These are phyloP conservation scores for Porites australiensis DNA, from an alignment of 64 coral and sea anemone genomes.

Conservation along the genomic window DNA sequence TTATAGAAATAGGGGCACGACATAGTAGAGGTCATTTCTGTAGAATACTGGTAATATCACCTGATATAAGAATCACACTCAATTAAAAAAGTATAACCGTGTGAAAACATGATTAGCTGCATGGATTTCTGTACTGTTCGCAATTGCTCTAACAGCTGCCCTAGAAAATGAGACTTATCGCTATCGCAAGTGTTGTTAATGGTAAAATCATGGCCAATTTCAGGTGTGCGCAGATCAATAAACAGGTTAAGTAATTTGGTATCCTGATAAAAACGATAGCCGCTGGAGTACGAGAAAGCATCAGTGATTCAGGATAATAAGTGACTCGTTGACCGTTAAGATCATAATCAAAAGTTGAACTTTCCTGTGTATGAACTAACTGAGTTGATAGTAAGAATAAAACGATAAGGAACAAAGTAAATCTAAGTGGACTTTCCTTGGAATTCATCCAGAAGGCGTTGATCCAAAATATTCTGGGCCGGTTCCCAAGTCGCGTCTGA, in stretches of 20 bases:
- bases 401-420: neutral
- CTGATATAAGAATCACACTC: constrained; percentile 21
- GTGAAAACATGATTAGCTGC: neutral
- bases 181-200: neutral
- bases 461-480: constrained; percentile 40
- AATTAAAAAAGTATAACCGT: constrained; percentile 11
- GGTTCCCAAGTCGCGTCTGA: constrained; percentile 46
- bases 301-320: constrained; percentile 55
- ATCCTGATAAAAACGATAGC: constrained; percentile 47
- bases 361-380: neutral
- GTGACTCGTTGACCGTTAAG: constrained; percentile 32
- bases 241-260: neutral
- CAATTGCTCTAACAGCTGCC: neutral
- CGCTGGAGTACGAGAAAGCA: constrained; percentile 36
- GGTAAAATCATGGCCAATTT: neutral
- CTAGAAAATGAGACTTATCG: neutral
- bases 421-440: neutral
- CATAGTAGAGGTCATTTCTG: neutral
- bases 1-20: neutral
- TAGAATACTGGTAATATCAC: constrained; percentile 12
- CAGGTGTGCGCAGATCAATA: neutral
- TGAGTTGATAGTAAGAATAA: too few relatives aligned
- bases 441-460: neutral
- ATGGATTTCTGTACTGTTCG: neutral
- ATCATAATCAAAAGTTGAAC: neutral